A percentile compares a stretch with the other conserved stretches of the same genome.
Conservation (phyloP, 2,888 invertebrate species). For the Drosophila mimetica region DNA sequence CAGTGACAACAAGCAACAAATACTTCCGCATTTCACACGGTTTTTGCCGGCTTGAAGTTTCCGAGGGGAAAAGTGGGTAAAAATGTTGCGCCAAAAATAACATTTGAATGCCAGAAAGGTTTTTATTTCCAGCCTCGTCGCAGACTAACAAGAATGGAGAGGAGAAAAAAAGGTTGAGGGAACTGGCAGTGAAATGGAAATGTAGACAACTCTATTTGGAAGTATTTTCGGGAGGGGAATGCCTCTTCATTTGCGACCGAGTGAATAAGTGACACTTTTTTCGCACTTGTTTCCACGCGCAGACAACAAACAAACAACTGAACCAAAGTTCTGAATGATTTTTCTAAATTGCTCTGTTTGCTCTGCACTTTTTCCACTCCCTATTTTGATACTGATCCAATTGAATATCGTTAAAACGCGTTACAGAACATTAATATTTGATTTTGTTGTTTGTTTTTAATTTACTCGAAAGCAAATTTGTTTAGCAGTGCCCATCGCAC, state of each 20-base stretch:
- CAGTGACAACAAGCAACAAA: conserved; percentile 56
- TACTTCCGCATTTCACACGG: conserved; percentile 71
- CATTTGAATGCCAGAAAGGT: conserved; percentile 75
- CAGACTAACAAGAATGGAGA: conserved; percentile 50
- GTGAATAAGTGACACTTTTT: conserved; percentile 64
- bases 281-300: conserved; percentile 15
- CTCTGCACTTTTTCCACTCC: conserved; percentile 10
- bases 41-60: conserved; percentile 28
- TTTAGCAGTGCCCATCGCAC: conserved; percentile 48
- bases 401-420: conserved; percentile 60
- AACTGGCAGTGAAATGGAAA: conserved; percentile 30
- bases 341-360: conserved; percentile 61
- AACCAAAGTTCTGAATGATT: conserved; percentile 47
- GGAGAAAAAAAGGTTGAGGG: conserved; percentile 18
- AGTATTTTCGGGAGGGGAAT: conserved; percentile 30
- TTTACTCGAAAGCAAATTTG: conserved; percentile 73
- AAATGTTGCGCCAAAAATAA: conserved; percentile 71
- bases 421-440: conserved; percentile 78
- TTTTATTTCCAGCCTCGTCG: conserved; percentile 58
- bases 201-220: conserved; percentile 61
- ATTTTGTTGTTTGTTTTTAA: conserved; percentile 79
- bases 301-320: conserved; percentile 41
- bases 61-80: conserved; percentile 16
- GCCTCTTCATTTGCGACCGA: conserved; percentile 53
- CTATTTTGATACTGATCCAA: conserved; percentile 40